Evolutionary conservation across 2,113 vertebrate genomes (phyloP).

Genomic region (Sceloporus undulatus): DNA sequence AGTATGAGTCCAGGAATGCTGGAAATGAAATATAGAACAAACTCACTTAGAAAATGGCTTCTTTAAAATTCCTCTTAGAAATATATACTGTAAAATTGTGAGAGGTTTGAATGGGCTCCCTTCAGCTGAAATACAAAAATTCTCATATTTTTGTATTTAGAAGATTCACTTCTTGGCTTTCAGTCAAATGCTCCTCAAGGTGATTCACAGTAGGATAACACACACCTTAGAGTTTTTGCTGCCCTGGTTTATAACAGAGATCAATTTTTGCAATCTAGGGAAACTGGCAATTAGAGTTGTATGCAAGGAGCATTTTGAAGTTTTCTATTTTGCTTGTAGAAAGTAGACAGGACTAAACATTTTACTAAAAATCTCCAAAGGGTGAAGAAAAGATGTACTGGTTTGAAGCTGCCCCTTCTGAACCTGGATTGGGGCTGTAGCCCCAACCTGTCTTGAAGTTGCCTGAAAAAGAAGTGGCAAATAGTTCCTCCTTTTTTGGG

Average conservation of each 20-base stretch:
- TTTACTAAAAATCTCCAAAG: no score
- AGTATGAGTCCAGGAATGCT: fast-evolving
- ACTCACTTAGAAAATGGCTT: neutral
- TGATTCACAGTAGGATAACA: neutral
- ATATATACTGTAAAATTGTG: neutral
- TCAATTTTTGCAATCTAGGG: neutral
- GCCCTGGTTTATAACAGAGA: neutral
- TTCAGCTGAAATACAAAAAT: neutral
- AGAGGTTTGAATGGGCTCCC: neutral
- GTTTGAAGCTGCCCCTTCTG: no score
- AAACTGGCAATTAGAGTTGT: no score
- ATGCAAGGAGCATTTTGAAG: no score
- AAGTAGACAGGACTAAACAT: no score
- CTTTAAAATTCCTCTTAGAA: neutral
- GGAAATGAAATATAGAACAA: neutral
- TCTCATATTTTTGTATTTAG: neutral
- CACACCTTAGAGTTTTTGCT: neutral
- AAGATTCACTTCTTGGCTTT: neutral
- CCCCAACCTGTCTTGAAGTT: no score
- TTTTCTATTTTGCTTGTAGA: no score
- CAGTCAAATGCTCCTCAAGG: no score
- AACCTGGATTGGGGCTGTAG: no score
- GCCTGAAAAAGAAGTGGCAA: no score
- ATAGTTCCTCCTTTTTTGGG: no score
- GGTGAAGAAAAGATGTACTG: no score